Base-by-base conservation (phyloP, 2,113 vertebrate genomes). In the Micronycteris hirsuta region DNA sequence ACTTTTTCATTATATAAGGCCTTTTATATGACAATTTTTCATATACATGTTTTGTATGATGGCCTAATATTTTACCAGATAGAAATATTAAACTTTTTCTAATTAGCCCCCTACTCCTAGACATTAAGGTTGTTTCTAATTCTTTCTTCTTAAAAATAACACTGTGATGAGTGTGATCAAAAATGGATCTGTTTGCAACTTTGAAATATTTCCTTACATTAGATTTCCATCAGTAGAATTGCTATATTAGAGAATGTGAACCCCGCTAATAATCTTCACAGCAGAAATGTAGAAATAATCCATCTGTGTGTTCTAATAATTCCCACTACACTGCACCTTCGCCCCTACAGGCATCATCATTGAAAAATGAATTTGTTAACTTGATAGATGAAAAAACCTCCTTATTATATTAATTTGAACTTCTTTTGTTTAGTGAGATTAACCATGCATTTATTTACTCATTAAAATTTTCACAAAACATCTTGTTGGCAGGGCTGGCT, bases 121-220 rank as follows among this genome's bases (percentile, higher is more conserved):
- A 3, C 52, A 81, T 93, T 85, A 41, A 76, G 43, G 1, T 76
- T 70, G 16, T 93, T 96, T 95, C 7, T 11, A 89, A 31, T 82
- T 95, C 36, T 78, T 77, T 17, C 65, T 94, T 87, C 36, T 81
- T 61, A 70, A 86, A 89, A 94, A 82, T 65, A 65, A 58, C 86
- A 31, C n/a, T 84, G 13, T n/a, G 36, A 36, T 84, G 52, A 70
- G 61, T 13, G 5, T 80, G 15, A 17, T 78, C 22, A 71, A 77
- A 52, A 63, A 84, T 63, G 22, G 86, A 63, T 70, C 7, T 95
- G 5, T 68, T n/a, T 41, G 38, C 13, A 78, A 31, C 15, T 84
- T 95, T 91, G 24, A 95, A 94, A 92, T 94, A 84, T 68, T 94
- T 91, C n/a, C 45, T 87, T 80, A 76, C 20, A 47, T 56, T 70